Conservation (phyloP, 2,113 vertebrate species). For the Amphiprion ocellaris region DNA sequence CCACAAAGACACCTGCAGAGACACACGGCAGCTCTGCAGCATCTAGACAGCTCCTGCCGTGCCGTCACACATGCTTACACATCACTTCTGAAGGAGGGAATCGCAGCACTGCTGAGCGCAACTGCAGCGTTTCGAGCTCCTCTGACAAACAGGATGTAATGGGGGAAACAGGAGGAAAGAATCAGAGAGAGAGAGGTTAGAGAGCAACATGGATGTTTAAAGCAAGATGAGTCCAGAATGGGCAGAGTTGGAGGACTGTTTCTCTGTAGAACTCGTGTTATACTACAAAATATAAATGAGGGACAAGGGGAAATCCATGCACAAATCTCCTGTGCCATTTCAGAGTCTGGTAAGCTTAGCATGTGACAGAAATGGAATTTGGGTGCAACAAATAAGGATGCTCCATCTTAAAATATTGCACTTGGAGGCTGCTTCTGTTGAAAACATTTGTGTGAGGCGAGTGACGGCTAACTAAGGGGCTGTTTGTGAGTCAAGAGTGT, state of each 20-base stretch:
- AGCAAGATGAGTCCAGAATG: neutral
- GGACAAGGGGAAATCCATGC: no score
- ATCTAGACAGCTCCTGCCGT: neutral
- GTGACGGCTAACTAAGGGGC: neutral
- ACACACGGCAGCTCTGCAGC: constrained; percentile 32
- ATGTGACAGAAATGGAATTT: no score
- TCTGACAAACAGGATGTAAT: neutral
- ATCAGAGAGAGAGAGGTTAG: neutral
- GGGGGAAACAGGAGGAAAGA: neutral
- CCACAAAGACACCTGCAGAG: constrained; percentile 16
- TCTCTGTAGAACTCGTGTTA: no score
- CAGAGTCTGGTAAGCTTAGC: no score
- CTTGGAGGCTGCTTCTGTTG: no score
- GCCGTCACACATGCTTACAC: constrained; percentile 27
- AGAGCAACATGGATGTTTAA: constrained; percentile 7
- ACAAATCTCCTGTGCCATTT: no score
- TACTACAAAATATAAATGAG: no score
- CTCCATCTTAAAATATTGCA: no score
- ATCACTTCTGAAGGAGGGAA: constrained; percentile 23
- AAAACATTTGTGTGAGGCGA: no score
- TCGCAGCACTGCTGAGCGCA: neutral
- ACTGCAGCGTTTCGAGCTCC: neutral
- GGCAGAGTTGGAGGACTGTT: neutral
- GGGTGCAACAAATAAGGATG: no score
- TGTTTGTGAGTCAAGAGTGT: neutral